Base-by-base conservation (phyloP, 2,113 vertebrate genomes). In the Syrrhaptes paradoxus region DNA sequence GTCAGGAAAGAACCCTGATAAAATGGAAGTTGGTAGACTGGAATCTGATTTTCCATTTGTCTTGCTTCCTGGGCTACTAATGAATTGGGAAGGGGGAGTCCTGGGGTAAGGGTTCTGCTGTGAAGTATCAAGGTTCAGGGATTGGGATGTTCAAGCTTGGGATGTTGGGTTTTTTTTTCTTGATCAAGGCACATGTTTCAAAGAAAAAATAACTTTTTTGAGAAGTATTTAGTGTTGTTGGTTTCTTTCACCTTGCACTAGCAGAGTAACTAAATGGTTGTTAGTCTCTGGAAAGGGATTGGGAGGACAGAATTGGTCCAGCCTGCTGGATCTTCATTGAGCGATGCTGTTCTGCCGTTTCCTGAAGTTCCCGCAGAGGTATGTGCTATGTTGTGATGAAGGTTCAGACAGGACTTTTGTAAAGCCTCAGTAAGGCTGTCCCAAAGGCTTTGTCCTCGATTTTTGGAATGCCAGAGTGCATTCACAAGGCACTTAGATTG, bases 1-100 rank as follows among this genome's bases (percentile, higher is more conserved):
- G 46, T 29, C 6, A 0, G 46, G 45, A 13, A 4, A 1, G 26
- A 19, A 1, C 66, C 29, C 24, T 2, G n/a, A 3, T 9, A 4
- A 9, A 21, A 2, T 4, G 26, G 21, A 7, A 19, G 31, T 4
- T 18, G 11, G 0, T 3, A 2, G 29, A 3, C 29, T 1, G 31
- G 41, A 41, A 24, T 8, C 31, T 11, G 0, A 2, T 45, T 83
- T 52, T 73, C 10, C 0, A 0, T 55, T 49, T 8, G 0, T n/a
- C 4, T 3, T 7, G 1, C 7, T 28, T 57, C 13, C 32, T 51
- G 32, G 11, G 0, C 38, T 31, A 2, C 13, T 14, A 13, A 25
- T 7, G 34, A 57, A 13, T 3, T 0, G 2, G 34, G 4, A 6
- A 54, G 20, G 26, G 24, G 19, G 17, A 38, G 21, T 9, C 21